A percentile compares a stretch with the other conserved stretches of the same genome.
These are phyloP conservation scores for Zaprionus lineosus DNA, from an alignment of 2,888 invertebrate genomes.

Conservation along the genomic window DNA sequence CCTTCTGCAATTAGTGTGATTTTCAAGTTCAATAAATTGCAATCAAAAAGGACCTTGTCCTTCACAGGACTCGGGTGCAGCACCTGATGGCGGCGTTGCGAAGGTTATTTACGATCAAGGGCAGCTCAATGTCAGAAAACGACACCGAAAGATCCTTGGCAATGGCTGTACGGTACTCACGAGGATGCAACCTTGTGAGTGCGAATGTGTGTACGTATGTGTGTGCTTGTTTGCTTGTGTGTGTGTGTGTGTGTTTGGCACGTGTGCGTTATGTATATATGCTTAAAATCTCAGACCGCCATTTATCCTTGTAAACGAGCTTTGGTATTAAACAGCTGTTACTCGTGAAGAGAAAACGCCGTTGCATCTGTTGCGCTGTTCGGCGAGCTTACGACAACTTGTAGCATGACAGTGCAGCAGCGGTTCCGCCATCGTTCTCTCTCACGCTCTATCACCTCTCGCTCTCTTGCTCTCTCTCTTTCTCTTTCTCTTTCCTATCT, in stretches of 20 bases:
- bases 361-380: conserved; percentile 64
- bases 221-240: conserved; percentile 2
- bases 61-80: conserved; percentile 35
- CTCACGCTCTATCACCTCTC: too few relatives aligned
- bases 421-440: not conserved
- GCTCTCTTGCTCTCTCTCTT: not conserved
- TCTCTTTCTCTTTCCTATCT: not conserved
- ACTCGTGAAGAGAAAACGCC: conserved; percentile 7
- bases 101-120: conserved; percentile 71
- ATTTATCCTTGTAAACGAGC: conserved; percentile 8
- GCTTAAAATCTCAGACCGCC: conserved; percentile 36
- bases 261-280: conserved; percentile 11
- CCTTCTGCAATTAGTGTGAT: conserved; percentile 19
- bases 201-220: conserved; percentile 1
- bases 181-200: too few relatives aligned
- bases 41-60: conserved; percentile 23
- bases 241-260: not conserved
- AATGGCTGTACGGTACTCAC: too few relatives aligned
- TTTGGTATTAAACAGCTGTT: conserved; percentile 47
- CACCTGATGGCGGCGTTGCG: conserved; percentile 5
- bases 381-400: conserved; percentile 53
- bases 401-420: conserved; percentile 33
- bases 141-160: conserved; percentile 39
- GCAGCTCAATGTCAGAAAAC: conserved; percentile 63
- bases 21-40: conserved; percentile 18